Percentiles rank a stretch among this genome's conserved stretches.
phyloP scores from a whole-genome alignment of 2,888 invertebrate genomes.

The Temnothorax ravouxi region DNA sequence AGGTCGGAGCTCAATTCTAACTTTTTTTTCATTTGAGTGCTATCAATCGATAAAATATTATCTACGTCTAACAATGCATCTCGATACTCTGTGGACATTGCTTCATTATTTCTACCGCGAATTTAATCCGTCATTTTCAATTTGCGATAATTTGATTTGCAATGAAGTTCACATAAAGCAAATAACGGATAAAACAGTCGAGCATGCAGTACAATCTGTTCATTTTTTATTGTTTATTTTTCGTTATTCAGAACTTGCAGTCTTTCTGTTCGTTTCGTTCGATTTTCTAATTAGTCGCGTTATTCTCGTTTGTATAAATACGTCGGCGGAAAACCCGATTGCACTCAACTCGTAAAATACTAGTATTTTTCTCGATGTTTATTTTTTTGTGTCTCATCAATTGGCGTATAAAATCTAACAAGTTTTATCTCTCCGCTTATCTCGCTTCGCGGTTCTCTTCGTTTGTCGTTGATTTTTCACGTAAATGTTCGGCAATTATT shows the following conservation, averaged over 20 bases:
- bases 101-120: constrained; percentile 23
- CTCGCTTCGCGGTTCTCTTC: constrained; percentile 11
- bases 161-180: not conserved
- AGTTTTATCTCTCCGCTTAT: constrained; percentile 12
- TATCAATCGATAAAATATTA: constrained; percentile 32
- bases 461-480: constrained; percentile 20
- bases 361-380: constrained; percentile 24
- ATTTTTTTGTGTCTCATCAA: constrained; percentile 28
- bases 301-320: constrained; percentile 23
- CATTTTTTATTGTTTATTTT: constrained; percentile 18
- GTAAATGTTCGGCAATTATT: constrained; percentile 23
- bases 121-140: constrained; percentile 10
- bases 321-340: not conserved
- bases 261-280: not conserved
- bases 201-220: not conserved
- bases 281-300: constrained; percentile 31
- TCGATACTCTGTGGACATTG: not conserved
- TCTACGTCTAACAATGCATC: constrained; percentile 20
- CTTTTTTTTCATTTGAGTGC: constrained; percentile 16
- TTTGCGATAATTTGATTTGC: constrained; percentile 25
- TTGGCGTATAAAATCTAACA: constrained; percentile 28
- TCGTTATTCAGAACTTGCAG: not conserved
- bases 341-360: not conserved
- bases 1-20: constrained; percentile 24
- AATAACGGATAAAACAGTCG: constrained; percentile 6